Base-by-base conservation (phyloP, 2,888 invertebrate species). In the Volucella inflata region DNA sequence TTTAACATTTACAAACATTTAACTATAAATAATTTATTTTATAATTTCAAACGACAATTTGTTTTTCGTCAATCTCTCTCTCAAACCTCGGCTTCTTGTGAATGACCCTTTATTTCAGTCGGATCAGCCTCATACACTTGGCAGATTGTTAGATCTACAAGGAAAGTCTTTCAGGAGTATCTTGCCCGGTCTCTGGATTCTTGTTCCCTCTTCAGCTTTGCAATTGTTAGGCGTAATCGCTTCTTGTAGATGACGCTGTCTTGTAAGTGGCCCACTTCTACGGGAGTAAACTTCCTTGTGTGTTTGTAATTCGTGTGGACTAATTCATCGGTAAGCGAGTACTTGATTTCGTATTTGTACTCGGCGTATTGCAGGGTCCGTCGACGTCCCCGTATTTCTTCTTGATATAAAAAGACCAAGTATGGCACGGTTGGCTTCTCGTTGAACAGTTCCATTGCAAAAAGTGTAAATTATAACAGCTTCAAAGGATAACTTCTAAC, bases 201-300 rank as follows among this genome's bases (percentile, higher is more conserved):
- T 11, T 50, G 46, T 0, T 64, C 48, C 12, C 30, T 57, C 12
- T 16, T 46, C 3, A 81, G 57, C n/a, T 64, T 81, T 9, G 55
- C 76, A 9, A 81, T 70, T 2, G 55, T 81, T 46, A 76, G 14
- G 6, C 59, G n/a, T 12, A 70, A 57, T 4, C 76, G 42, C 30
- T 81, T 81, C 64, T 76, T 81, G 30, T 70, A 76, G 57, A 70
- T 70, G 10, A 76, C 81, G 40, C 81, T 81, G n/a, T 81, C 76
- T 12, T 76, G 81, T 65, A 81, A 71, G 11, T 76, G 76, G 12
- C 76, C 62, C 2, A 81, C 55, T 42, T 81, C 76, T 3, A 64
- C 4, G 1, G 17, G 50, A 0, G 75, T 70, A 0, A 76, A 81
- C 51, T 16, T 40, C 1, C 50, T 38, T 4, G 65, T 17, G 14